A percentile compares a stretch with the other conserved stretches of the same genome.
phyloP scores from a whole-genome alignment of 2,888 invertebrate species.

The Fragum whitleyi region DNA sequence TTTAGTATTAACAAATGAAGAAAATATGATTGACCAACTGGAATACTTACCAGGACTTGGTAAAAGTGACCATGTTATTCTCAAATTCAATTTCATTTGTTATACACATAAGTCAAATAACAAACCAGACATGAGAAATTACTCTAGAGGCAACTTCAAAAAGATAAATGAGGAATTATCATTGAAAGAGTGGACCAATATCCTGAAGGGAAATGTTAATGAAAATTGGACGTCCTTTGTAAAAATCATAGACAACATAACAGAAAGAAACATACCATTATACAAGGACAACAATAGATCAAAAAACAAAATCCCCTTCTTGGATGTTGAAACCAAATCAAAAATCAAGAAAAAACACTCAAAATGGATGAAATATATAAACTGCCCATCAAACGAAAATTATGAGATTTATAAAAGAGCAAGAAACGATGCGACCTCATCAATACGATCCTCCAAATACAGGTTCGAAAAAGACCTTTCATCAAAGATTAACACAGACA shows the following conservation, averaged over 20 bases:
- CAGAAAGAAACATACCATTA: not conserved
- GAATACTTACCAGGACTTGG: slow-evolving; percentile 5
- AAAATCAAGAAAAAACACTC: not conserved
- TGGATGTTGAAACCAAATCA: not conserved
- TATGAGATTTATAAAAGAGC: not conserved
- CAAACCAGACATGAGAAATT: not conserved
- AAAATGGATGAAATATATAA: slow-evolving; percentile 6
- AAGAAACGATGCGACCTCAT: not conserved
- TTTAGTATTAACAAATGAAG: slow-evolving; percentile 21
- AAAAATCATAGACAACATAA: not conserved
- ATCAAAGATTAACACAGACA: not conserved
- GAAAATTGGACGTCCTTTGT: not conserved
- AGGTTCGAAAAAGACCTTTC: not conserved
- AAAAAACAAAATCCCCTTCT: not conserved
- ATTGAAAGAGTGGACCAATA: not conserved
- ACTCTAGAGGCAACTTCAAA: slow-evolving; percentile 3
- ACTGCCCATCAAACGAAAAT: not conserved
- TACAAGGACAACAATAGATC: not conserved
- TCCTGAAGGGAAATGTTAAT: not conserved
- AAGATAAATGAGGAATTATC: not conserved
- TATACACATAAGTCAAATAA: not conserved
- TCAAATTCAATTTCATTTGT: not conserved
- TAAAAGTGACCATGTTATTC: slow-evolving; percentile 19
- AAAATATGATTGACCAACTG: slow-evolving; percentile 2
- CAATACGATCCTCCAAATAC: not conserved